Conservation (phyloP, 2,888 invertebrate genomes). For the Allolobophora icterica region DNA sequence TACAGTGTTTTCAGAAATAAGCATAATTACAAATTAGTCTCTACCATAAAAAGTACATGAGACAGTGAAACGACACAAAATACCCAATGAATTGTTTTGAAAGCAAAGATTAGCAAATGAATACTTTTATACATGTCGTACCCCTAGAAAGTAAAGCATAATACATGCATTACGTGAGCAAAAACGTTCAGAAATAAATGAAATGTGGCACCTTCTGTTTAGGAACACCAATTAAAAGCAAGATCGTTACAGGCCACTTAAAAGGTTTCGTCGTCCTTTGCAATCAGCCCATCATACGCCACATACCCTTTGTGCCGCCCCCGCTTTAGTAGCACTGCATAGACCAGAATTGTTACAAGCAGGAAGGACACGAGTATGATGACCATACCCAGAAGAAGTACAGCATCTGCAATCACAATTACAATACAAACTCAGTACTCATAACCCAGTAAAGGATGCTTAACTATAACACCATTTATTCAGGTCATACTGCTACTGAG, state of each 20-base stretch:
- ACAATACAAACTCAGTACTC: neutral
- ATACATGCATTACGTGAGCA: neutral
- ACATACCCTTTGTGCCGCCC: neutral
- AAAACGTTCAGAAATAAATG: neutral
- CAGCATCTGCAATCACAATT: neutral
- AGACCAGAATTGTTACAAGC: slow-evolving; percentile 1
- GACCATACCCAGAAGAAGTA: neutral
- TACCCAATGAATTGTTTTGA: neutral
- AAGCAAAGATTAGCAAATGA: neutral
- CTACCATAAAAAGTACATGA: neutral
- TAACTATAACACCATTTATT: neutral
- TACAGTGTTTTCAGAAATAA: neutral
- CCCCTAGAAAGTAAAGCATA: neutral
- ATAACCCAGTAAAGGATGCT: neutral
- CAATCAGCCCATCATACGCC: neutral
- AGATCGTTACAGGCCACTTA: neutral
- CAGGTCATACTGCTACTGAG: too few species aligned
- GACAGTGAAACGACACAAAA: neutral
- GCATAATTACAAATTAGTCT: too few species aligned
- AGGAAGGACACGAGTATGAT: slow-evolving; percentile 21
- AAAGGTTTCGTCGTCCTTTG: neutral
- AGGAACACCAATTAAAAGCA: neutral
- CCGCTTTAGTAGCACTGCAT: neutral
- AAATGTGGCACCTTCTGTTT: neutral
- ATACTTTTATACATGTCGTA: neutral